Conservation (phyloP, 2,113 vertebrate species). For the Lynx canadensis region DNA sequence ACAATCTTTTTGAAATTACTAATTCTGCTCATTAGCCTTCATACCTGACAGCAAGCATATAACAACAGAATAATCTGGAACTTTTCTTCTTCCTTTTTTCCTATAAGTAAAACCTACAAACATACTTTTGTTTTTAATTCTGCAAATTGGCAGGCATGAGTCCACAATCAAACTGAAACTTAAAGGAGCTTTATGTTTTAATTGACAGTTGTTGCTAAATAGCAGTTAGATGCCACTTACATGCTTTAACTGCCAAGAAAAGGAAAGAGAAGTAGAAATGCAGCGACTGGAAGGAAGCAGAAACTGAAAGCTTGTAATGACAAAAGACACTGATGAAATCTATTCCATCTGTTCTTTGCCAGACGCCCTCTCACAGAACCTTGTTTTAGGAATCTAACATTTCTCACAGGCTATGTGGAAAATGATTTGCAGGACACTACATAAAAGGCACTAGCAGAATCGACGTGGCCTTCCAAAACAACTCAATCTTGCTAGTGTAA, state of each 20-base stretch:
- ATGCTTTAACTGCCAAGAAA: neutral
- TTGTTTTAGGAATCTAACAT: slow-evolving; percentile 50
- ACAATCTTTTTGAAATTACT: slow-evolving; percentile 20
- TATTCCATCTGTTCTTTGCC: slow-evolving; percentile 60
- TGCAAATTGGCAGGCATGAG: neutral
- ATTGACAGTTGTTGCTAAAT: neutral
- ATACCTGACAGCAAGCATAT: neutral
- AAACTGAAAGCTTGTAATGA: slow-evolving; percentile 24
- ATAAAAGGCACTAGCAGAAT: slow-evolving; percentile 65
- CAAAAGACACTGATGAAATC: slow-evolving; percentile 41
- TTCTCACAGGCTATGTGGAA: slow-evolving; percentile 53
- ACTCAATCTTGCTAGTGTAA: slow-evolving; percentile 53
- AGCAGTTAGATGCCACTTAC: neutral
- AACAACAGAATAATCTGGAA: slow-evolving; percentile 19
- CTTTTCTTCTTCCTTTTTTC: slow-evolving; percentile 1
- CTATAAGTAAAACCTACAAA: slow-evolving; percentile 4
- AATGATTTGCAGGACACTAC: slow-evolving; percentile 60
- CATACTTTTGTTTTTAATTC: neutral
- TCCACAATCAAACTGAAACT: slow-evolving; percentile 39
- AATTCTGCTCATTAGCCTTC: slow-evolving; percentile 10
- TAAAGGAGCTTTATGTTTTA: neutral
- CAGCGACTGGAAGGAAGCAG: neutral
- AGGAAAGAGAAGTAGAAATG: neutral
- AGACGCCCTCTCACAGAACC: neutral
- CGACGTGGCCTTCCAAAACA: slow-evolving; percentile 50